Conservation (phyloP, 2,797 vertebrate species). For the Semaprochilodus insignis region DNA sequence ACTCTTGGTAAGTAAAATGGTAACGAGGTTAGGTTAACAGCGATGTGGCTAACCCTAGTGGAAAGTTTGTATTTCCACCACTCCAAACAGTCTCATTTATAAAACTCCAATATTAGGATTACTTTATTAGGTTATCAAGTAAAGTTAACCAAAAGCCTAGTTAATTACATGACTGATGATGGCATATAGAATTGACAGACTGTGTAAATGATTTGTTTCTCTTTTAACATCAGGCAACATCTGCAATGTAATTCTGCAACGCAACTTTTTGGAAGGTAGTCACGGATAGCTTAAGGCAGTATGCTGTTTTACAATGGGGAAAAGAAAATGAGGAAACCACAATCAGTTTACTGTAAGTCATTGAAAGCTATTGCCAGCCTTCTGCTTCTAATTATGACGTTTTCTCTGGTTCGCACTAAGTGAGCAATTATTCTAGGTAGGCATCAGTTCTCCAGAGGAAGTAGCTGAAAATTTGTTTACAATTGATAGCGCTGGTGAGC, state of each 20-base stretch:
- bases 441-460: conserved; percentile 8
- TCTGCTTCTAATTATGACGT: conserved; percentile 67
- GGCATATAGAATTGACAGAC: background rate
- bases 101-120: background rate
- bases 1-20: conserved; percentile 8
- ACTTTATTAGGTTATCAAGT: background rate
- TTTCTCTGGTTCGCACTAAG: conserved; percentile 35
- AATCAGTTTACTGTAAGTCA: conserved; percentile 62
- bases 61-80: background rate
- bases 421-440: conserved; percentile 32
- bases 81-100: background rate
- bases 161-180: background rate
- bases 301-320: conserved; percentile 13
- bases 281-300: conserved; percentile 1
- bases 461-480: background rate
- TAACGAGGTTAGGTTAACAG: background rate
- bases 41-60: background rate
- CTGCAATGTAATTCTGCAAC: background rate
- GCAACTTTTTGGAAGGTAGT: conserved; percentile 1
- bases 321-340: conserved; percentile 44
- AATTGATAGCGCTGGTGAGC: conserved; percentile 7
- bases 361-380: conserved; percentile 56
- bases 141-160: background rate
- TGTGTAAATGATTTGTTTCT: background rate
- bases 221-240: background rate